These are phyloP conservation scores for Ia io DNA, from an alignment of 2,113 vertebrate genomes.

Conservation along the genomic window DNA sequence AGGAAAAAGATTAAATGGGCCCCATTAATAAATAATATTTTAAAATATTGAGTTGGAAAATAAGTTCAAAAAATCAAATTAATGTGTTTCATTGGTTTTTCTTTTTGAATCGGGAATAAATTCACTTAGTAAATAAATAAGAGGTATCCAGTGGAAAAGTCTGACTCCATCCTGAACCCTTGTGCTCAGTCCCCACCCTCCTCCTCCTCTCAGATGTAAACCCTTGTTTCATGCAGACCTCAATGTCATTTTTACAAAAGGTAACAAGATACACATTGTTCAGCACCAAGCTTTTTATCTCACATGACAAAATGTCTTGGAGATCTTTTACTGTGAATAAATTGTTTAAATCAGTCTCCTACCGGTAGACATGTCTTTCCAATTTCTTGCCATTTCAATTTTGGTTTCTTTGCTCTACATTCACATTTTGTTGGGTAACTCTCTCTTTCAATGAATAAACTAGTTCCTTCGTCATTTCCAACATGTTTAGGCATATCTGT, in stretches of 20 bases:
- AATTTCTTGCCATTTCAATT: neutral
- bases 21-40: neutral
- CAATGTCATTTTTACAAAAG: neutral
- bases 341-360: neutral
- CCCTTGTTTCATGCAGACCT: neutral
- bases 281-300: neutral
- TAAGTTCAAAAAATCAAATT: neutral
- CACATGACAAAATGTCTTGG: neutral
- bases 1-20: neutral
- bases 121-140: neutral
- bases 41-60: neutral
- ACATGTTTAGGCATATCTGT: neutral
- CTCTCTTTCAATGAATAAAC: neutral
- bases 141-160: neutral
- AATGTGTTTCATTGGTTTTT: neutral
- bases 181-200: neutral
- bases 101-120: neutral
- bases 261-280: neutral
- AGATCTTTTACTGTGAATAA: neutral
- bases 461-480: neutral
- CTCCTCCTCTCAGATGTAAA: no score
- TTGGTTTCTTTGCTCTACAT: neutral
- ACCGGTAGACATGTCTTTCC: neutral
- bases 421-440: neutral
- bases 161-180: rapidly evolving